A percentile compares a stretch with the other conserved stretches of the same genome.
phyloP scores from a whole-genome alignment of 2,113 vertebrate species.

The Ictidomys tridecemlineatus region DNA sequence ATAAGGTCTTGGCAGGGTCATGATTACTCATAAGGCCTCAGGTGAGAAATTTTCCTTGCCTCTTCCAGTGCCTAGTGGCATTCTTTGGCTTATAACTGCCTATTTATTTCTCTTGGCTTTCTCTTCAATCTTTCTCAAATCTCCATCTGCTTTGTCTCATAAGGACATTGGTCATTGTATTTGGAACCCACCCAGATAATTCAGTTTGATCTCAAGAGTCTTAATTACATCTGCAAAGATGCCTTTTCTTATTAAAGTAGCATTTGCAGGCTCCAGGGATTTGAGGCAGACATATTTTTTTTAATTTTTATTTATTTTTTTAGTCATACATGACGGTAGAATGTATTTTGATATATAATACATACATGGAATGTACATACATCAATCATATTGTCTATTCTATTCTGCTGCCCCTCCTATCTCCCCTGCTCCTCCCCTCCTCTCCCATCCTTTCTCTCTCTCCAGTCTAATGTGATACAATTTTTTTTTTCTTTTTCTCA shows the following conservation, averaged over 20 bases:
- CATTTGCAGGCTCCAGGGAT: not conserved
- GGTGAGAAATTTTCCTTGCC: not conserved
- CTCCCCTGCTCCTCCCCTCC: no score
- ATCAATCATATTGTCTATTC: no score
- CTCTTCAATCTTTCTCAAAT: not conserved
- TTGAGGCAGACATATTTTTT: not conserved
- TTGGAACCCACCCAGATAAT: not conserved
- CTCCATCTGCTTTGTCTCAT: not conserved
- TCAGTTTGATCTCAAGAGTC: not conserved
- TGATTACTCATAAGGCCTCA: not conserved
- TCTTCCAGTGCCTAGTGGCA: not conserved
- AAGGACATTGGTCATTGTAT: not conserved
- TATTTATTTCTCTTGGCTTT: not conserved
- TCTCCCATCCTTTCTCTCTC: no score
- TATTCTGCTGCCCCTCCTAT: no score
- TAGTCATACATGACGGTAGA: no score
- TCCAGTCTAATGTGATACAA: no score
- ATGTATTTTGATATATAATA: no score
- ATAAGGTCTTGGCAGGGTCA: not conserved
- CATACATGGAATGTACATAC: no score
- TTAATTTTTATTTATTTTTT: no score
- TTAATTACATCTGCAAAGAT: constrained; percentile 1
- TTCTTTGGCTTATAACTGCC: not conserved
- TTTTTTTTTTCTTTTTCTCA: no score
- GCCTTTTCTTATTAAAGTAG: not conserved